Evolutionary conservation across 2,797 vertebrate genomes (phyloP).

Genomic region (Cheirogaleus major): DNA sequence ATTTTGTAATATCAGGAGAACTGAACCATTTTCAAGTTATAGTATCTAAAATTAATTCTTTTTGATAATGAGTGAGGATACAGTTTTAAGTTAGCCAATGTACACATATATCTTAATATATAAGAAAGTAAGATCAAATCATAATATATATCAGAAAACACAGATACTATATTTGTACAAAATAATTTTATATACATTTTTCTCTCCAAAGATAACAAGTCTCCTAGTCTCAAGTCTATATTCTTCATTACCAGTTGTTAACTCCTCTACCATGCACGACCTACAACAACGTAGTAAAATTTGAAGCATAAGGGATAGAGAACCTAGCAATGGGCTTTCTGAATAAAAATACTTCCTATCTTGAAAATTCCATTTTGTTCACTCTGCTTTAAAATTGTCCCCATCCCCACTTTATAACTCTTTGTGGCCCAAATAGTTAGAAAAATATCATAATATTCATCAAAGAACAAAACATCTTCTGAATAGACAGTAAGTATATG

Average conservation of each 20-base stretch:
- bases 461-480: neutral
- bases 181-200: neutral
- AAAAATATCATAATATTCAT: neutral
- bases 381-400: neutral
- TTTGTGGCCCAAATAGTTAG: neutral
- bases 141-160: slow-evolving; percentile 27
- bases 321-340: neutral
- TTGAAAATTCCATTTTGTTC: slow-evolving; percentile 20
- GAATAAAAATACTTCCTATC: slow-evolving; percentile 5
- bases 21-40: neutral
- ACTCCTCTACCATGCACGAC: neutral
- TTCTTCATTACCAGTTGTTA: neutral
- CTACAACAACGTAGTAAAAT: neutral
- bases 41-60: slow-evolving; percentile 40
- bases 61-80: slow-evolving; percentile 1
- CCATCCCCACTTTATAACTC: neutral
- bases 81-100: slow-evolving; percentile 9
- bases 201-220: neutral
- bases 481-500: neutral
- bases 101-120: neutral
- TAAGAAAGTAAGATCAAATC: neutral
- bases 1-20: slow-evolving; percentile 13
- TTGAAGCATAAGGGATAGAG: neutral
- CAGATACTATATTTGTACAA: neutral
- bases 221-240: neutral